Percentiles rank a stretch among this genome's conserved stretches.
phyloP scores from a whole-genome alignment of 2,888 invertebrate species.

The Eristalinus sepulchralis region DNA sequence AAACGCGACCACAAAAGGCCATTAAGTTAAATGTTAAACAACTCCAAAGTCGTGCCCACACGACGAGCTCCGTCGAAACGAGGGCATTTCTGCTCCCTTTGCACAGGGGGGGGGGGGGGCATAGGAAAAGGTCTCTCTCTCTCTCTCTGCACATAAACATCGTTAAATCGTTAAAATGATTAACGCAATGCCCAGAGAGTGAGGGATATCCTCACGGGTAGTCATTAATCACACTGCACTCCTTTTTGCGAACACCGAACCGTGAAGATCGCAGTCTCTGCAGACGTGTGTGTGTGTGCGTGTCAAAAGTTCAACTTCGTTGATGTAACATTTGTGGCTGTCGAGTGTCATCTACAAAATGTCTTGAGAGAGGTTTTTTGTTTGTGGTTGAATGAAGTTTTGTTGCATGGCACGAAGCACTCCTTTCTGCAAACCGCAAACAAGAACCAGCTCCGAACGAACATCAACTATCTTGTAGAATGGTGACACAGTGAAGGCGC shows the following conservation, averaged over 20 bases:
- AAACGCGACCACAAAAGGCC: slow-evolving; percentile 5
- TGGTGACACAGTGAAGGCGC: slow-evolving; percentile 20
- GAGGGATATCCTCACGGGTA: slow-evolving; percentile 25
- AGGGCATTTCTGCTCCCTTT: not conserved
- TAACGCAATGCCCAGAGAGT: slow-evolving; percentile 37
- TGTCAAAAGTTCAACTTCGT: not conserved
- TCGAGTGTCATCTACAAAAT: not conserved
- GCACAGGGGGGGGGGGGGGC: not conserved
- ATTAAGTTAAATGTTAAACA: slow-evolving; percentile 22
- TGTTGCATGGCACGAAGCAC: not conserved
- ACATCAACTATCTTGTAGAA: slow-evolving; percentile 41
- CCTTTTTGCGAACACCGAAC: not conserved
- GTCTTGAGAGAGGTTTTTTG: not conserved
- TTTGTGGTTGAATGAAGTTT: not conserved
- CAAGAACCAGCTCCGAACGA: slow-evolving; percentile 1
- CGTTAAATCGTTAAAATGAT: slow-evolving; percentile 24
- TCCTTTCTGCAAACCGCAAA: slow-evolving; percentile 18
- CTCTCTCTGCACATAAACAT: not conserved
- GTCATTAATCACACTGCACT: slow-evolving; percentile 49
- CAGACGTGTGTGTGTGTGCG: not conserved
- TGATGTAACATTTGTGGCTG: not conserved
- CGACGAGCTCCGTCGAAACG: not conserved
- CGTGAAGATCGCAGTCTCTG: not conserved
- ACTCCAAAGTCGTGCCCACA: slow-evolving; percentile 20
- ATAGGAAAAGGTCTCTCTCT: not conserved